Conservation (phyloP, 2,888 invertebrate species). For the Vanessa cardui region DNA sequence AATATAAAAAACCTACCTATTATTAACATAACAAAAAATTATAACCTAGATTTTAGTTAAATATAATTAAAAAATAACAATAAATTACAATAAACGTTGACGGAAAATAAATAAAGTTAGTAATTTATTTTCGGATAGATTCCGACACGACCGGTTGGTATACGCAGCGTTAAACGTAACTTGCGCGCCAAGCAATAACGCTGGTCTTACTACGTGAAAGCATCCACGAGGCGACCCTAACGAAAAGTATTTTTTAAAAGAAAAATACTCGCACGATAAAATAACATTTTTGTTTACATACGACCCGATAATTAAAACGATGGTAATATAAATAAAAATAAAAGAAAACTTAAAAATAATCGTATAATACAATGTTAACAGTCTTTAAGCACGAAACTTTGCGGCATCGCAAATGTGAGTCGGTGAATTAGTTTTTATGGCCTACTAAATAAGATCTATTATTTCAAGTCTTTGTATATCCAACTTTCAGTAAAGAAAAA, state of each 20-base stretch:
- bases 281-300: conserved; percentile 20
- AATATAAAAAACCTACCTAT: neutral
- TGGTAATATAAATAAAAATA: conserved; percentile 26
- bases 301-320: conserved; percentile 15
- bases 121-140: conserved; percentile 25
- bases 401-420: conserved; percentile 5
- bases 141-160: conserved; percentile 25
- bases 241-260: conserved; percentile 26
- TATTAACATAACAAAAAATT: neutral
- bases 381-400: conserved; percentile 39
- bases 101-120: conserved; percentile 12
- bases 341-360: conserved; percentile 37
- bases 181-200: conserved; percentile 22
- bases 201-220: conserved; percentile 27
- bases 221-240: conserved; percentile 13
- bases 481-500: too few relatives aligned
- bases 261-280: conserved; percentile 19
- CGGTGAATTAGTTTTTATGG: neutral
- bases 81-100: conserved; percentile 5
- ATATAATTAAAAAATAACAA: conserved; percentile 12
- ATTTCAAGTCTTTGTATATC: too few relatives aligned
- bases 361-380: conserved; percentile 35
- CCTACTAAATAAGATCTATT: too few relatives aligned
- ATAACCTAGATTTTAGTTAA: neutral
- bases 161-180: conserved; percentile 24